Base-by-base conservation (phyloP, 2,113 vertebrate genomes). In the Hyperopisus bebe region DNA sequence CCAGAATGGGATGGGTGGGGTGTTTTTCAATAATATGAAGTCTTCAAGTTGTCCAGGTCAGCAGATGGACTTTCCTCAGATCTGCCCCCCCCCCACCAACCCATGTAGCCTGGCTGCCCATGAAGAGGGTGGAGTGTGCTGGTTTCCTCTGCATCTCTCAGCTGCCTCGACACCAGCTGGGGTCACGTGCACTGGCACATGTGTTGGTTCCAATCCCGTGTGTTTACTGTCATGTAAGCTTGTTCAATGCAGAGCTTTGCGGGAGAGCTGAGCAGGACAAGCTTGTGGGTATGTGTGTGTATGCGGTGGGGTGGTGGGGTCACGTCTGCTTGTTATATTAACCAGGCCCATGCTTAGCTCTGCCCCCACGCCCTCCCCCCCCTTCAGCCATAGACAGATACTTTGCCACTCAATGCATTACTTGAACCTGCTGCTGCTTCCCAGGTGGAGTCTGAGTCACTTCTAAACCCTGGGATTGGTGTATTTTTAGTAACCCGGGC, bases 401-500 rank as follows among this genome's bases (percentile, higher is more conserved):
- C 24, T 10, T 31, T 35, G 24, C n/a, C 11, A 21, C 80, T 83
- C 42, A 42, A 24, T 15, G 19, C 35, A 21, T 17, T 42, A 9
- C 39, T 83, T 83, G 80, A 21, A 42, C n/a, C n/a, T 50, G 9
- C 46, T 7, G 15, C 24, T 46, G 46, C 50, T 87, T 87, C 24
- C 48, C 42, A 48, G 27, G 31, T 0, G 84, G 19, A 70, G 82
- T 27, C 31, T 86, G 89, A 90, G 89, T 90, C 89, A 77, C 66
- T 74, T 15, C 42, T 90, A 90, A 90, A 86, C 86, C 62, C 83
- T 39, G 89, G 58, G 89, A 90, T 90, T 90, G 89, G 89, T 90
- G 89, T 90, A 90, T 90, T 90, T 90, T 90, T 90, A 90, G 89
- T 90, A 82, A 88, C 50, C 89, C 5, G 19, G 74, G 74, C 21